Evolutionary conservation across 2,888 invertebrate genomes (phyloP).

Genomic region (Adelognathus sp.): DNA sequence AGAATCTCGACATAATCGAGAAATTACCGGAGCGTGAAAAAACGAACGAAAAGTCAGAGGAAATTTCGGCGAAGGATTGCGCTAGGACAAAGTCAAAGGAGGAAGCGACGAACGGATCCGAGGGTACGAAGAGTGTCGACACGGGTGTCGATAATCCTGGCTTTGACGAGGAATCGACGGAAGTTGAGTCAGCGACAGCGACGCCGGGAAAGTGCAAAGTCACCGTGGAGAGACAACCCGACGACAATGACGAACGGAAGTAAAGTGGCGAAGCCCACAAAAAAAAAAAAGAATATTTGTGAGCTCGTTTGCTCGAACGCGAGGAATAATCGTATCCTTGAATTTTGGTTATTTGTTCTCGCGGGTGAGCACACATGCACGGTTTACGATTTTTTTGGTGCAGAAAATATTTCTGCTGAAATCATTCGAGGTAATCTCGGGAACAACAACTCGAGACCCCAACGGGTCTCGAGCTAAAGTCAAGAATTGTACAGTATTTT

Average conservation of each 20-base stretch:
- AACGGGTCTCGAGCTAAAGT: constrained; percentile 18
- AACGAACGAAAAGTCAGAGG: constrained; percentile 1
- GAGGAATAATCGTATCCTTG: neutral
- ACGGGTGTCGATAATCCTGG: constrained; percentile 61
- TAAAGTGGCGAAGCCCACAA: constrained; percentile 12
- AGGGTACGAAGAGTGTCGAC: constrained; percentile 4
- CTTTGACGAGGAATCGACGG: constrained; percentile 59
- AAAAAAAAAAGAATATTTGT: neutral
- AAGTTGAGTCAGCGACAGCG: constrained; percentile 10
- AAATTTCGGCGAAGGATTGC: constrained; percentile 3
- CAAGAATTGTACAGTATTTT: constrained; percentile 57
- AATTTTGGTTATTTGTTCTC: neutral
- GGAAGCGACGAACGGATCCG: neutral
- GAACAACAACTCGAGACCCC: neutral
- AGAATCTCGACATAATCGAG: constrained; percentile 71
- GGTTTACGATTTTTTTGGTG: too few species aligned
- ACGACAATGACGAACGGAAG: constrained; percentile 40
- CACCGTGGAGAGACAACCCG: constrained; percentile 67
- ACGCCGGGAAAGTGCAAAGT: constrained; percentile 62
- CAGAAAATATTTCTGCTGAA: too few species aligned
- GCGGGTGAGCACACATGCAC: neutral
- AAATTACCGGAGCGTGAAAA: constrained; percentile 52
- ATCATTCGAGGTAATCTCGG: neutral
- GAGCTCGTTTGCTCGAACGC: neutral
- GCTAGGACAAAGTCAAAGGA: neutral